These are phyloP conservation scores for Parnassius mnemosyne DNA, from an alignment of 2,888 invertebrate species.

Conservation along the genomic window DNA sequence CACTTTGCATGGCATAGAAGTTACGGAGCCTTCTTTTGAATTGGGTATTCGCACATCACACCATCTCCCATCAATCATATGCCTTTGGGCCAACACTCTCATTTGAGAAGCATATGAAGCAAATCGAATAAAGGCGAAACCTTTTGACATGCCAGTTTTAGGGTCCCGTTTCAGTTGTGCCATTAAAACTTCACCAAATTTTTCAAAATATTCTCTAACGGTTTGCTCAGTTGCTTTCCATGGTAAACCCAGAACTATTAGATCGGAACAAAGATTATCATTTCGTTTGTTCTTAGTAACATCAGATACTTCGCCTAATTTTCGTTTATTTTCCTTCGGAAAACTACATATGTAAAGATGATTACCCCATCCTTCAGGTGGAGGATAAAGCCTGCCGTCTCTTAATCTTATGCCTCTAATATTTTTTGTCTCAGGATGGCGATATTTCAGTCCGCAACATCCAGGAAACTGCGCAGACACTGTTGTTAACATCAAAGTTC, in stretches of 20 bases:
- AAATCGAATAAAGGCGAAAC: conserved; percentile 99
- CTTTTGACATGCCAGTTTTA: conserved; percentile 96
- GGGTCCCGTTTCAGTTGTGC: conserved; percentile 97
- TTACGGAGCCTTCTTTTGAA: conserved; percentile 89
- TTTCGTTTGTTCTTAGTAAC: conserved; percentile 96
- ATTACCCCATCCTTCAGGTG: conserved; percentile 92
- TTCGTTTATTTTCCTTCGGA: conserved; percentile 96
- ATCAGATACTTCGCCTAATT: conserved; percentile 92
- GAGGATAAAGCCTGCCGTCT: conserved; percentile 95
- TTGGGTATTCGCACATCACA: conserved; percentile 99
- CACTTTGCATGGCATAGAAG: conserved; percentile 89
- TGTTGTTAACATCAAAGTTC: conserved; percentile 94
- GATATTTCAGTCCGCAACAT: conserved; percentile 96
- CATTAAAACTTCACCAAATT: conserved; percentile 98
- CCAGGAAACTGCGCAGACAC: conserved; percentile 98
- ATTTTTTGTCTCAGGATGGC: conserved; percentile 94
- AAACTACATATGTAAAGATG: conserved; percentile 89
- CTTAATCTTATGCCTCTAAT: conserved; percentile 94
- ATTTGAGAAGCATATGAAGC: conserved; percentile 96
- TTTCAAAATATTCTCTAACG: conserved; percentile 97
- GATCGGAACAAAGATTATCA: conserved; percentile 96
- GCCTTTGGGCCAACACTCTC: conserved; percentile 94
- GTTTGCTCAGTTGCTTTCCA: conserved; percentile 99
- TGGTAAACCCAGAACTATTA: conserved; percentile 98
- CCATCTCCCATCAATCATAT: conserved; percentile 98